These are phyloP conservation scores for Oceanodroma tethys DNA, from an alignment of 2,113 vertebrate genomes.

Conservation along the genomic window DNA sequence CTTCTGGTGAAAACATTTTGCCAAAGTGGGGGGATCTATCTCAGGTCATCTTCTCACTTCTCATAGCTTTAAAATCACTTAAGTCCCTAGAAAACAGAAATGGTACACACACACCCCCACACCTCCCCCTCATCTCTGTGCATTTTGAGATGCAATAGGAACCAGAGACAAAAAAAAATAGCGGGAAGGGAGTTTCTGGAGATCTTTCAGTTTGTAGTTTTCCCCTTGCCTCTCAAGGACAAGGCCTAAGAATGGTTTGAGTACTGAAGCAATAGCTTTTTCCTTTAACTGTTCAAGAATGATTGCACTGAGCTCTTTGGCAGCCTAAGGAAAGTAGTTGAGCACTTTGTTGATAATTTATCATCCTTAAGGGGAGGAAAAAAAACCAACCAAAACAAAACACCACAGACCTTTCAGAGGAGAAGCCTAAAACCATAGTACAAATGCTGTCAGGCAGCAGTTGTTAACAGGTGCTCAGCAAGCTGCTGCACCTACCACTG, in stretches of 20 bases:
- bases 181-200: fast-evolving
- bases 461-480: neutral
- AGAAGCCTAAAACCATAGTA: neutral
- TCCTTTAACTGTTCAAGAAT: neutral
- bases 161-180: neutral
- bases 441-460: neutral
- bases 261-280: neutral
- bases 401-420: neutral
- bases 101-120: too few relatives aligned
- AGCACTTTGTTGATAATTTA: neutral
- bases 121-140: neutral
- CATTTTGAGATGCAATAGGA: neutral
- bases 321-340: neutral
- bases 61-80: neutral
- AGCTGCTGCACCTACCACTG: neutral
- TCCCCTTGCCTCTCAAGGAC: neutral
- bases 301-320: neutral
- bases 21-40: neutral
- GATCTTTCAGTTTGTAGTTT: neutral
- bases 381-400: too few relatives aligned
- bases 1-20: neutral
- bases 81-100: neutral
- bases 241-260: neutral
- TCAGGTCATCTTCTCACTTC: neutral
- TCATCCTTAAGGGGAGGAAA: too few relatives aligned